phyloP scores from a whole-genome alignment of 2,113 vertebrate genomes.

The Acrocephalus arundinaceus region DNA sequence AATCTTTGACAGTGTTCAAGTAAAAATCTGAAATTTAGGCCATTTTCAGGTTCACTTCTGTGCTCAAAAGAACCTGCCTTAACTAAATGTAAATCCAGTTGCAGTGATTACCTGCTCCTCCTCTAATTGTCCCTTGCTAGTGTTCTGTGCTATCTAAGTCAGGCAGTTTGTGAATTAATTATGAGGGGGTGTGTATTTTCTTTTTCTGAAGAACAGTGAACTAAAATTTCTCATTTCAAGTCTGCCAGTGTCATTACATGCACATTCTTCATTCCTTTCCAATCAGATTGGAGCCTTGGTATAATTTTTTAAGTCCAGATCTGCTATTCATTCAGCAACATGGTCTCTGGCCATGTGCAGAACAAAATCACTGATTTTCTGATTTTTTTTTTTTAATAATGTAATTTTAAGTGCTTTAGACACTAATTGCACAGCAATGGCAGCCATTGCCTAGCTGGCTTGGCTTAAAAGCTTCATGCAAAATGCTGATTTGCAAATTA shows the following conservation, averaged over 20 bases:
- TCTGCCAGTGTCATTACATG: not conserved
- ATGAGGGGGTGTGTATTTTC: not conserved
- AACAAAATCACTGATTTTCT: constrained; percentile 9
- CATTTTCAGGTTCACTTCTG: not conserved
- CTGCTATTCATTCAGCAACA: not conserved
- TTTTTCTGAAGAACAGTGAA: constrained; percentile 20
- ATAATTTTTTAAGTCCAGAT: not conserved
- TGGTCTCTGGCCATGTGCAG: not conserved
- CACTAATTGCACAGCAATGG: constrained; percentile 5
- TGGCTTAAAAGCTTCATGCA: not conserved
- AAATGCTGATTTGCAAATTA: constrained; percentile 30
- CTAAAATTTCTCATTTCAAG: not conserved
- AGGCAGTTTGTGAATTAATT: constrained; percentile 1
- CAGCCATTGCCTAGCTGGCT: not conserved
- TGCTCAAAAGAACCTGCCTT: not conserved
- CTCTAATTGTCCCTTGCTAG: not conserved
- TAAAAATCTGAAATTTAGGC: not conserved
- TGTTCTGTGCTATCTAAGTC: not conserved
- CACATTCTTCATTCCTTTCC: not conserved
- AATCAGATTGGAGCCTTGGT: not conserved
- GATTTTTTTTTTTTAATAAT: not conserved
- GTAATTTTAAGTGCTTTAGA: constrained; percentile 11
- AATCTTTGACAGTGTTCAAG: not conserved
- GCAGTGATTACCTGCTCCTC: not conserved
- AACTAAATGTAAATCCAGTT: not conserved